Base-by-base conservation (phyloP, 2,113 vertebrate genomes). In the Notarius lentiginosus region DNA sequence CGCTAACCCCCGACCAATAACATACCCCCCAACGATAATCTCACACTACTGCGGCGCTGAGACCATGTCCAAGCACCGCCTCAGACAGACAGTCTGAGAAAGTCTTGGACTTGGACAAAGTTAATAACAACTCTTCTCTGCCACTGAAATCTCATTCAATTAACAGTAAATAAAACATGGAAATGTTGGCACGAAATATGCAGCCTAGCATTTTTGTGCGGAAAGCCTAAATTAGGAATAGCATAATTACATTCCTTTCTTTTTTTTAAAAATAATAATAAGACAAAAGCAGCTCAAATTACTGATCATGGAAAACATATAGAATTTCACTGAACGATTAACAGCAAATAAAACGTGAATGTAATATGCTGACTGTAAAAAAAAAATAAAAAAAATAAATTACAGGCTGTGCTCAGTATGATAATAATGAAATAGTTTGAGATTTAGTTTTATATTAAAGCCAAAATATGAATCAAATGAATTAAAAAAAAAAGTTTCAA, bases 101-200 rank as follows among this genome's bases (percentile, higher is more conserved):
- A 9, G 18, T 14, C 41, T 41, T 7, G 65, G 49, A 11, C 60
- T 72, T 24, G 49, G n/a, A 11, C 10, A 4, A 0, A 72, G 15
- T 30, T 56, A 56, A 68, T 55, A 68, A 30, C 14, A 68, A 84
- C 17, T 84, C 7, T 2, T 72, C n/a, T 68, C 47, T 83, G 61
- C 15, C 24, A 30, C 61, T 56, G n/a, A 84, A 68, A 34, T 72
- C 51, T 30, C 5, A 34, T 41, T 84, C 27, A 70, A 20, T 83
- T 55, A 55, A 70, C 51, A 83, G 51, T 66, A 84, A 58, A 72
- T 84, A 84, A 84, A 84, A 84, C 65, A 70, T 66, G 14, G 27
- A 84, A 70, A 56, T 41, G 79, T 7, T 56, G 82, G 82, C 65
- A 53, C 56, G 82, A 56, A 58, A 24, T 6, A 84, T 4, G 49